These are phyloP conservation scores for Macrosteles quadrilineatus DNA, from an alignment of 1,140 invertebrate species.

Conservation along the genomic window DNA sequence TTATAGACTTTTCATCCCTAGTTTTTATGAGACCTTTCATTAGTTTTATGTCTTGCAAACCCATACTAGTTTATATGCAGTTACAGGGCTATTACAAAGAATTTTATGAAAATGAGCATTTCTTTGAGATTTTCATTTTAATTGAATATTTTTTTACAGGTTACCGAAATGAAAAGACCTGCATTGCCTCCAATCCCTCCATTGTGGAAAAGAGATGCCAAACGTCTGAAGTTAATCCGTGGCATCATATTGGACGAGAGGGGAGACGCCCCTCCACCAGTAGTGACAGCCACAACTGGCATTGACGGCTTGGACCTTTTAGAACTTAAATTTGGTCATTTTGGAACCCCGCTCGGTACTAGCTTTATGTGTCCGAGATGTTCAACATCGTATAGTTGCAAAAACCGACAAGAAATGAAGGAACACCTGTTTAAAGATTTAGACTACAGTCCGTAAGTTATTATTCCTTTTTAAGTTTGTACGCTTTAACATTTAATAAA, in stretches of 20 bases:
- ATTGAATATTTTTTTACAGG: too few species aligned
- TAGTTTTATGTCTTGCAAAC: too few species aligned
- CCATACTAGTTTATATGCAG: too few species aligned
- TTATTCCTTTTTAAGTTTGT: too few species aligned
- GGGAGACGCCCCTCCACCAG: not conserved
- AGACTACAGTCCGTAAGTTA: not conserved
- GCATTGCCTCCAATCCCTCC: not conserved
- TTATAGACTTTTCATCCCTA: too few species aligned
- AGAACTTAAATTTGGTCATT: not conserved
- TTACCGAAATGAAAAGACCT: not conserved
- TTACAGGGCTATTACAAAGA: too few species aligned
- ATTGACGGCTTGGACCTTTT: not conserved
- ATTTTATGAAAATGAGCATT: too few species aligned
- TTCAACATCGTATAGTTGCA: not conserved
- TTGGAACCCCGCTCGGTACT: not conserved
- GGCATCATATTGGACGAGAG: not conserved
- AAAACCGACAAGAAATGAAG: not conserved
- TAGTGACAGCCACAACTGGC: not conserved
- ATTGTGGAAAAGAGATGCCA: not conserved
- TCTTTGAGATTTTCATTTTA: too few species aligned
- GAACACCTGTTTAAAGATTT: conserved; percentile 5
- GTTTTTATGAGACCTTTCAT: too few species aligned
- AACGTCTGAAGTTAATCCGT: not conserved
- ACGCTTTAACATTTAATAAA: too few species aligned
- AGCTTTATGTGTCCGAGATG: not conserved